Percentiles rank a stretch among this genome's conserved stretches.
These are phyloP conservation scores for Sisyra terminalis DNA, from an alignment of 2,888 invertebrate species.

Conservation along the genomic window DNA sequence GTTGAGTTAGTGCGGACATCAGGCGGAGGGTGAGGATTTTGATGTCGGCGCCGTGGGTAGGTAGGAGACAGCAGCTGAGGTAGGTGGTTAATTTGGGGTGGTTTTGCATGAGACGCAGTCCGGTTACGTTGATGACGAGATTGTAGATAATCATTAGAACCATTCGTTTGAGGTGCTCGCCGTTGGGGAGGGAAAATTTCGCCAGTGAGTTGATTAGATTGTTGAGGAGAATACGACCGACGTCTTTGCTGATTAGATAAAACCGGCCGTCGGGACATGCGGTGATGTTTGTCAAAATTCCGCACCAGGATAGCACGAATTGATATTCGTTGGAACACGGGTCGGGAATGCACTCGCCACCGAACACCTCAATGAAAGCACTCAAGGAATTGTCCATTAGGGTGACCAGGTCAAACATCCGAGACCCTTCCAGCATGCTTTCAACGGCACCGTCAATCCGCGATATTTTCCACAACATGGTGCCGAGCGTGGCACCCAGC, in stretches of 20 bases:
- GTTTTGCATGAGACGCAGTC: slow-evolving; percentile 14
- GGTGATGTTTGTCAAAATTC: slow-evolving; percentile 24
- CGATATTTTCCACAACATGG: slow-evolving; percentile 25
- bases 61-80: background rate
- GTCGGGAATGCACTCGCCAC: slow-evolving; percentile 4
- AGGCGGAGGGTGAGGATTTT: background rate
- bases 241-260: slow-evolving; percentile 21
- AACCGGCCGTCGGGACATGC: slow-evolving; percentile 22
- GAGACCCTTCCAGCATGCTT: slow-evolving; percentile 4
- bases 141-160: slow-evolving; percentile 25
- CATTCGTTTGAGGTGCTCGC: slow-evolving; percentile 21
- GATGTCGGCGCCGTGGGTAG: background rate
- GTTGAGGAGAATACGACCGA: slow-evolving; percentile 20
- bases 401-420: background rate
- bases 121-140: slow-evolving; percentile 23
- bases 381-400: slow-evolving; percentile 5
- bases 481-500: slow-evolving; percentile 24
- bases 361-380: slow-evolving; percentile 7
- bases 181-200: slow-evolving; percentile 18
- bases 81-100: background rate
- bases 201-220: slow-evolving; percentile 21
- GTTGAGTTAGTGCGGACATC: background rate
- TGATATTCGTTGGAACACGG: slow-evolving; percentile 19
- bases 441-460: slow-evolving; percentile 11
- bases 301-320: slow-evolving; percentile 23